Base-by-base conservation (phyloP, 2,888 invertebrate species). In the Sericinus montela region DNA sequence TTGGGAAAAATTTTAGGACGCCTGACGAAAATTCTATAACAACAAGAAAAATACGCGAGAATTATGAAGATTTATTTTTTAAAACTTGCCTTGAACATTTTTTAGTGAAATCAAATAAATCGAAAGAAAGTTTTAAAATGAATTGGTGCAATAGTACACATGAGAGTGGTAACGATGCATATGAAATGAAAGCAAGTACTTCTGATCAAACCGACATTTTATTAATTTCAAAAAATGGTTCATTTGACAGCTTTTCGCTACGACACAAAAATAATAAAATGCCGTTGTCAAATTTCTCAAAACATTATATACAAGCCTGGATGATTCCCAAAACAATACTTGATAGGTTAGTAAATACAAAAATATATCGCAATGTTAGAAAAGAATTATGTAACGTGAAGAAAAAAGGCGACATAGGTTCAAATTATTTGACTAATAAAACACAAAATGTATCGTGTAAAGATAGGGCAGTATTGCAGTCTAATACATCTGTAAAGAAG, bases 111-210 rank as follows among this genome's bases (percentile, higher is more conserved):
- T 54, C 64, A 7, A 69, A 67, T 45, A 79, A 80, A 30, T 75
- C 82, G 3, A 65, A 59, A 38, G 72, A 75, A 16, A 81, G 75
- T 51, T 72, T 81, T 1, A 67, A 76, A 54, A 59, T 84, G 0
- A 66, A 81, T 57, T 85, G 84, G 84, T 78, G 79, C 19, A 84
- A 81, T 41, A 77, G 71, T 44, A 71, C 63, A 39, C 82, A 78
- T 40, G 58, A 67, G 0, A 72, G 74, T 35, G 81, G 81, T 47
- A 84, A 82, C 32, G 80, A 77, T 47, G 82, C 81, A 6, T 45
- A 16, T 36, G 37, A 41, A 23, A 15, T 37, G 0, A 15, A n/a
- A 16, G 14, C 25, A 13, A 46, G 37, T 25, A 38, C 32, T 45
- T 42, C 41, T 10, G 11, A 28, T 25, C 37, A 34, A 1, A 51